Evolutionary conservation across 2,113 vertebrate genomes (phyloP), one percentile per base, ranked within the genome.

Genomic region (Pseudonaja textilis): DNA sequence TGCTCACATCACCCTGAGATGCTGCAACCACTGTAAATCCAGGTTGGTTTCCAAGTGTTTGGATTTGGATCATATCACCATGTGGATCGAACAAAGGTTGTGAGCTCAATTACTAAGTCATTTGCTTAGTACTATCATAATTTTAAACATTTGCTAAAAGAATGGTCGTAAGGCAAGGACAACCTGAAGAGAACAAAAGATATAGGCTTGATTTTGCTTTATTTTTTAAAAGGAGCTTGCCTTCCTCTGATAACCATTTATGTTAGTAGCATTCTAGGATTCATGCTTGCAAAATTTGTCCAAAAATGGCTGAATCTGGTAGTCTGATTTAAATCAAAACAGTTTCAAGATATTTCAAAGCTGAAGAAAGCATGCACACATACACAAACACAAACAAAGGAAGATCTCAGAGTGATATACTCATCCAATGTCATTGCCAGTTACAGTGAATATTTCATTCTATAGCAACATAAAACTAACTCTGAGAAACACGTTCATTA

Each of bases 401-500:
- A 87, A 87, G 3, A 45, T 50, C 25, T 26, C 42, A 87, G 2
- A 52, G 18, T 91, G 59, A 20, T 18, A 88, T 91, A 1, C 8
- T 11, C 42, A 3, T 89, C 57, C 20, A 86, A 5, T 23, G 61
- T 29, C 34, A 90, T 45, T 92, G 16, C 5, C 89, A 86, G 25
- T 45, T 54, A 47, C 11, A 11, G 45, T 93, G 69, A 61, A 29
- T 20, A 56, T 86, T 74, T 89, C 34, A 93, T 20, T 42, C 85
- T 11, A 90, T 55, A n/a, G 89, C 64, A 64, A n/a, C 25, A 94
- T 18, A 2, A 1, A 45, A 25, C 2, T 50, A 54, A 3, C 85
- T 59, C 56, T 89, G 50, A 85, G 22, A 93, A 59, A 50, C 29
- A 69, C 26, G 39, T 25, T 93, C 52, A 88, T 95, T 22, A 52